phyloP scores from a whole-genome alignment of 2,797 vertebrate genomes.

The Phoebastria nigripes region DNA sequence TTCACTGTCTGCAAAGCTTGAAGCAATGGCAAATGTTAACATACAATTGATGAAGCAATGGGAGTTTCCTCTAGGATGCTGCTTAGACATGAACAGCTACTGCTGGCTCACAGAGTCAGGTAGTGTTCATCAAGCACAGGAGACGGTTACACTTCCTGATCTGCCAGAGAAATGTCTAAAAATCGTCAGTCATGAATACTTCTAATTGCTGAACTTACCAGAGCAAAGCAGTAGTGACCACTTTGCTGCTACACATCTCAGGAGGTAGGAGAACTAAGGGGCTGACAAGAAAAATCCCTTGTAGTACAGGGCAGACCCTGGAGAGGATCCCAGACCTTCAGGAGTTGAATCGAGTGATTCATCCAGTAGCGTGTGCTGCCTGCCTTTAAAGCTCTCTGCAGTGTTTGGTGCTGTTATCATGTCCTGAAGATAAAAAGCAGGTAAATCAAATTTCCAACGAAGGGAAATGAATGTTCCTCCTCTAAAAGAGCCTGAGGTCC shows the following conservation, averaged over 20 bases:
- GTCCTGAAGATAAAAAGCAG: slow-evolving; percentile 16
- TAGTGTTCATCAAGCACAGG: not conserved
- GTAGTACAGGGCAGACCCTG: not conserved
- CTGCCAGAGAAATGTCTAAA: not conserved
- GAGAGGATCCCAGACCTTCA: not conserved
- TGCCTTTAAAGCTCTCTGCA: not conserved
- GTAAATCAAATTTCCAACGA: not conserved
- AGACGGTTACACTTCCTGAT: not conserved
- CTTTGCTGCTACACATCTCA: not conserved
- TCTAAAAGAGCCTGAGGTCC: not conserved
- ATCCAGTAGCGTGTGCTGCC: not conserved
- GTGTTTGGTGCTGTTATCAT: not conserved
- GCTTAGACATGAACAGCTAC: not conserved
- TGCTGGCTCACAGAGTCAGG: not conserved
- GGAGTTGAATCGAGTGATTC: not conserved
- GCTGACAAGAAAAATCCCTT: not conserved
- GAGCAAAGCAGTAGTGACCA: not conserved
- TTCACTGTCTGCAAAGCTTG: not conserved
- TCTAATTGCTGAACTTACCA: not conserved
- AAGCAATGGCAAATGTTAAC: not conserved
- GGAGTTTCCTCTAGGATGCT: not conserved
- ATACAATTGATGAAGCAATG: not conserved
- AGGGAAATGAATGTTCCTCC: not conserved
- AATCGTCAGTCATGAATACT: not conserved
- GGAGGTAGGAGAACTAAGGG: not conserved